These are phyloP conservation scores for Trachelus troglodyta DNA, from an alignment of 2,888 invertebrate genomes.

Conservation along the genomic window DNA sequence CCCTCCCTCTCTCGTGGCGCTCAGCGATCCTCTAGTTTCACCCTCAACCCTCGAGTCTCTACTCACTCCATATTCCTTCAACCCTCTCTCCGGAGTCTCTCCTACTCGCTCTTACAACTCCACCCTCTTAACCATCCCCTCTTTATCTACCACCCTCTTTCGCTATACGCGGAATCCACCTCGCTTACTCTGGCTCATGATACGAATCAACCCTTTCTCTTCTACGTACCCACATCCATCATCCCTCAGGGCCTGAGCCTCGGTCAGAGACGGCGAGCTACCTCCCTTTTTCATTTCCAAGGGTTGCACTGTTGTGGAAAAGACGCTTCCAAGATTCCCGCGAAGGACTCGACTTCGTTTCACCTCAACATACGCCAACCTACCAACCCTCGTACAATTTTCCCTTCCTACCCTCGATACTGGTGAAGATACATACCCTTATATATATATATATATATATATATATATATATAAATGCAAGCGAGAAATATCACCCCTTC, in stretches of 20 bases:
- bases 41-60: neutral
- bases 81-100: neutral
- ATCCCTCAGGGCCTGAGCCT: conserved; percentile 8
- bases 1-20: conserved; percentile 2
- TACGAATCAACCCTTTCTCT: conserved; percentile 9
- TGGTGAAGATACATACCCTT: neutral
- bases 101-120: conserved; percentile 1
- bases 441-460: too few relatives aligned
- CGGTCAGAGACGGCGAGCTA: conserved; percentile 17
- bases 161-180: neutral
- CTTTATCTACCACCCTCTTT: neutral
- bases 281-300: conserved; percentile 18
- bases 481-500: neutral
- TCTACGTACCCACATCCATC: neutral
- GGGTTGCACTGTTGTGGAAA: conserved; percentile 17
- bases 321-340: conserved; percentile 1
- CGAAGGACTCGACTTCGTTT: neutral
- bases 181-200: neutral
- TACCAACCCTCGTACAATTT: neutral
- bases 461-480: neutral
- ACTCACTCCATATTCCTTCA: neutral
- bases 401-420: neutral
- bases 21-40: neutral
- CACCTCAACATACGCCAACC: neutral
- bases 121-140: neutral